Evolutionary conservation across 2,888 invertebrate genomes (phyloP), one percentile per base, ranked within the genome.

Genomic region (Strigamia crassipes): DNA sequence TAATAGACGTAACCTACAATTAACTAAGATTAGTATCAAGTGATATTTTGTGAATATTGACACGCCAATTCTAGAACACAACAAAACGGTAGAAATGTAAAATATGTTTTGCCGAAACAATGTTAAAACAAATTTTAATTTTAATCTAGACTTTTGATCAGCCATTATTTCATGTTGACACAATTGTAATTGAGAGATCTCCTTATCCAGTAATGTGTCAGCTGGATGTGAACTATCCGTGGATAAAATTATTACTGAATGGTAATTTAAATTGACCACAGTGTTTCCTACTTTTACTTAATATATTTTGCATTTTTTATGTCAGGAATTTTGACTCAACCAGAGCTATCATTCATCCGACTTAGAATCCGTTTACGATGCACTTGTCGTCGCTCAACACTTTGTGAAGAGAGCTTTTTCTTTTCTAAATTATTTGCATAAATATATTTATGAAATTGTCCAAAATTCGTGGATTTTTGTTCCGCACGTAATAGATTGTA

Each of bases 331-430:
- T 27, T 27, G 3, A 27, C 27, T 81, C 8, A 38, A 77, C 15
- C 34, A 77, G 10, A 8, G 42, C 1, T 81, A 34, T 38, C 34
- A 38, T 66, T 38, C 34, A 38, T 66, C 81, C 27, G 9, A 21
- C 1, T 38, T 81, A 15, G 18, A 66, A 31, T 1, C 73, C 10
- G 51, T 38, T 34, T 27, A 81, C 38, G 81, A 81, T 77, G 81
- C 81, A 31, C 21, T 81, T 13, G 77, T 81, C 23, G 81, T 81
- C n/a, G 81, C 41, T 77, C 66, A 77, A 9, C 77, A 81, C 34
- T 73, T 81, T 38, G 10, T 81, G 41, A 81, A 77, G 73, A 0
- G 81, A 31, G 78, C 12, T 21, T 23, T 10, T 12, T 38, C 31
- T 31, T 77, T 3, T 9, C 38, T 81, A 73, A 41, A 13, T 80